Evolutionary conservation across 2,113 vertebrate species (phyloP), one percentile per base, ranked within the genome.

Genomic region (Naja naja): DNA sequence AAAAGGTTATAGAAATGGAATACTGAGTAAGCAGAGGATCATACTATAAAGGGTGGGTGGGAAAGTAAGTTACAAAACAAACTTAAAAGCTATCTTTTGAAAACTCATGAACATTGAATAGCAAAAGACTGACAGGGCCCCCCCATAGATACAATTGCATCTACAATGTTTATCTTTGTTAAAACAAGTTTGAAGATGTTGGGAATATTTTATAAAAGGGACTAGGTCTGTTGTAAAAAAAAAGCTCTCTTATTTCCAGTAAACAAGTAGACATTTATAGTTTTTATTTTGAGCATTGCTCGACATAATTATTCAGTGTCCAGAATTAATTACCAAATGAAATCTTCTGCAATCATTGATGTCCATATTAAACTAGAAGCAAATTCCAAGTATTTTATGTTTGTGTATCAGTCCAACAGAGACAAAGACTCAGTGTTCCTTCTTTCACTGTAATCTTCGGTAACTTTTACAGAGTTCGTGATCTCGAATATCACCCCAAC

Each of bases 391-490:
- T 94, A 93, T 96, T 96, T 97, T 93, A 97, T 30, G 20, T 93
- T 93, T 86, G 95, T 81, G 93, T 95, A 94, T 30, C 95, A 1
- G 95, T 69, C 93, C 96, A 94, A 95, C 74, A 97, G 92, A 92
- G 94, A 96, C 94, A 95, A 96, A 95, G 97, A 96, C 96, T 64
- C 55, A 16, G 18, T 12, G 10, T 89, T 89, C 49, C 1, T 10
- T 89, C n/a, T 69, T 0, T 99, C 98, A 99, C 98, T 99, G 99
- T 97, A 99, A 98, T 96, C 99, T 97, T 96, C 98, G 98, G 93
- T 99, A 99, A 95, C 99, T 99, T 97, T 99, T 99, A 97, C 99
- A 99, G 97, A 99, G 98, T 98, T 99, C 99, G 54, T 99, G 99
- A 97, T 99, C 99, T 98, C 99, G 98, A 96, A 99, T 99, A 92